A percentile compares a stretch with the other conserved stretches of the same genome.
Conservation (phyloP, 2,797 vertebrate genomes). For the Platyrinchus mystaceus region DNA sequence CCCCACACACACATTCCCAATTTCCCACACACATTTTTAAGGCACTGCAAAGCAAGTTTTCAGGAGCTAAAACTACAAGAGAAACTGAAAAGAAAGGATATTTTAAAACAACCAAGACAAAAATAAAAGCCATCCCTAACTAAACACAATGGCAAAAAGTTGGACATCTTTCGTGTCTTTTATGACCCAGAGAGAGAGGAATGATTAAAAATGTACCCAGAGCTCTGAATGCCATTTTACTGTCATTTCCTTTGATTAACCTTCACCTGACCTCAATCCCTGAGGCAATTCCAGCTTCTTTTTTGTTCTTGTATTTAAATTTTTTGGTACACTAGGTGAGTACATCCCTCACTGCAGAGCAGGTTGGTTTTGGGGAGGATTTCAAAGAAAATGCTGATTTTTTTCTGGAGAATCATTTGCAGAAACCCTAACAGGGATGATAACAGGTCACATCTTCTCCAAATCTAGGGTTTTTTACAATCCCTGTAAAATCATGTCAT, state of each 20-base stretch:
- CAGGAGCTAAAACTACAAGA: background rate
- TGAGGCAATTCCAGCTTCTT: slow-evolving; percentile 74
- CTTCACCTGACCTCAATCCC: slow-evolving; percentile 78
- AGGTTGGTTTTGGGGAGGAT: background rate
- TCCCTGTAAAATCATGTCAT: background rate
- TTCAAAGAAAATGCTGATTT: background rate
- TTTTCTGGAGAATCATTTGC: background rate
- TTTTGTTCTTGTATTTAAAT: slow-evolving; percentile 75
- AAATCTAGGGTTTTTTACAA: background rate
- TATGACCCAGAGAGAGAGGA: slow-evolving; percentile 1
- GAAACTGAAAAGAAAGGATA: background rate
- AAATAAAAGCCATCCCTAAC: slow-evolving; percentile 10
- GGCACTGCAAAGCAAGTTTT: background rate
- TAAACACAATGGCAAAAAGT: background rate
- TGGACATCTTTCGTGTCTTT: slow-evolving; percentile 26
- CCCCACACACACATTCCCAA: slow-evolving; percentile 35
- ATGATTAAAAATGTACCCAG: slow-evolving; percentile 75
- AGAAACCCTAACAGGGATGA: background rate
- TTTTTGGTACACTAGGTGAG: slow-evolving; percentile 55
- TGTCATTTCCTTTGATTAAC: slow-evolving; percentile 85
- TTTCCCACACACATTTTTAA: slow-evolving; percentile 33
- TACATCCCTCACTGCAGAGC: slow-evolving; percentile 21
- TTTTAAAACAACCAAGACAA: slow-evolving; percentile 22
- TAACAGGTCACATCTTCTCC: background rate
- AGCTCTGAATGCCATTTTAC: slow-evolving; percentile 73